Conservation (phyloP, 2,888 invertebrate species). For the Steinernema hermaphroditum region DNA sequence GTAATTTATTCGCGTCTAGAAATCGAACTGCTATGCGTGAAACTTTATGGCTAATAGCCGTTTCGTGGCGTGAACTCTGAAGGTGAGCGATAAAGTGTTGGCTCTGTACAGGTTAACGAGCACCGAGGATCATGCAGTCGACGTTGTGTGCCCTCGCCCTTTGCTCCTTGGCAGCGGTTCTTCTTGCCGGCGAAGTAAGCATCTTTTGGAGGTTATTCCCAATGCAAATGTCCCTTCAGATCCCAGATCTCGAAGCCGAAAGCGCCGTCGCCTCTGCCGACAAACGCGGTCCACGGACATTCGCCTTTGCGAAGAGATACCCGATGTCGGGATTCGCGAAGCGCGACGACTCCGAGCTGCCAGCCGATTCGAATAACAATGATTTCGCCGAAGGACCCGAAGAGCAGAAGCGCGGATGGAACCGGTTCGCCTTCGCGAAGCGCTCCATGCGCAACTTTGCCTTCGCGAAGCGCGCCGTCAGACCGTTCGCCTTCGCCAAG, state of each 20-base stretch:
- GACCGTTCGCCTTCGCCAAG: constrained; percentile 28
- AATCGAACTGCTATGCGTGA: not conserved
- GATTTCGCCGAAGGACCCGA: constrained; percentile 3
- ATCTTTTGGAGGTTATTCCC: not conserved
- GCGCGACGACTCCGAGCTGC: constrained; percentile 19
- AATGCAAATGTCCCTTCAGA: not conserved
- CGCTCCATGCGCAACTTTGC: constrained; percentile 26
- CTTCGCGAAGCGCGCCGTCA: constrained; percentile 14
- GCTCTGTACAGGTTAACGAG: constrained; percentile 8
- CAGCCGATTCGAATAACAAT: not conserved
- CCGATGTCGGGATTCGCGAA: constrained; percentile 27
- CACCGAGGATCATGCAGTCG: constrained; percentile 19
- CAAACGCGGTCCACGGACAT: constrained; percentile 25
- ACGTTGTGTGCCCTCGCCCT: constrained; percentile 26
- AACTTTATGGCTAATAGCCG: too few relatives aligned
- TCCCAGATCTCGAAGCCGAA: constrained; percentile 10
- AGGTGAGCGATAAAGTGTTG: too few relatives aligned
- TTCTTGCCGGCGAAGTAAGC: constrained; percentile 21
- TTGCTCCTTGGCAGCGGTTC: constrained; percentile 17
- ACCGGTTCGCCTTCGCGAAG: constrained; percentile 24
- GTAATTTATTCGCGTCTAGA: constrained; percentile 7
- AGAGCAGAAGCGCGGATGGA: constrained; percentile 26
- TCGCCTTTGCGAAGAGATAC: constrained; percentile 24
- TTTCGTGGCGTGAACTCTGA: too few relatives aligned
- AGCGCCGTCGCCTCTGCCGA: not conserved